Base-by-base conservation (phyloP, 2,888 invertebrate species). In the Cinara cedri region DNA sequence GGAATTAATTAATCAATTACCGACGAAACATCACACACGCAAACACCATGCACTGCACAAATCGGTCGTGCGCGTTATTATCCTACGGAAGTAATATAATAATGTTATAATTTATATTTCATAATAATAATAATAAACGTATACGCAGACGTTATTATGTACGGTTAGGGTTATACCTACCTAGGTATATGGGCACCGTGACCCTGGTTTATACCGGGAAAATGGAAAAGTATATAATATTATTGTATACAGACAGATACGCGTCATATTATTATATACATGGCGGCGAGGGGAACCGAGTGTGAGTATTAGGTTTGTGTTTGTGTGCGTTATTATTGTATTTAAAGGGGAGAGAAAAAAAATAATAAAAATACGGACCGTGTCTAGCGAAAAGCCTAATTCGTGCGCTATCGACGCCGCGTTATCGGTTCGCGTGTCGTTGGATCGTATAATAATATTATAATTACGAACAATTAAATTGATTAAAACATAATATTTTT, bases 401-500 rank as follows among this genome's bases (percentile, higher is more conserved):
- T 70, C 78, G 78, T 78, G 68, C 68, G 49, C 46, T 78, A 78
- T 78, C 78, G 49, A 78, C 78, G 34, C 68, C 21, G 78, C 21
- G 78, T 78, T 68, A 78, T 78, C 78, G 68, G 68, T 42, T 78
- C 68, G 78, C 78, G 68, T 78, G 78, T 70, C 78, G 78, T 60
- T 51, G 44, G 10, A 68, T 78, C 78, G n/a, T 78, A 34, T 34
- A 78, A 78, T 51, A 70, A 49, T 68, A 70, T 78, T 78, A 68
- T 70, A 78, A 78, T 70, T 60, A 78, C 57, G 60, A 60, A 78
- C 78, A 78, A 78, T 78, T 78, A 78, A 78, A 78, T 78, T 78
- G 78, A 78, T 78, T 78, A 78, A 78, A 78, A 78, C 78, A 70
- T 70, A 78, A 78, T 78, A 78, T 78, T 78, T 34, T n/a, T 34